Percentiles rank a stretch among this genome's conserved stretches.
Conservation (phyloP, 2,113 vertebrate genomes). For the Forbesichthys agassizii region DNA sequence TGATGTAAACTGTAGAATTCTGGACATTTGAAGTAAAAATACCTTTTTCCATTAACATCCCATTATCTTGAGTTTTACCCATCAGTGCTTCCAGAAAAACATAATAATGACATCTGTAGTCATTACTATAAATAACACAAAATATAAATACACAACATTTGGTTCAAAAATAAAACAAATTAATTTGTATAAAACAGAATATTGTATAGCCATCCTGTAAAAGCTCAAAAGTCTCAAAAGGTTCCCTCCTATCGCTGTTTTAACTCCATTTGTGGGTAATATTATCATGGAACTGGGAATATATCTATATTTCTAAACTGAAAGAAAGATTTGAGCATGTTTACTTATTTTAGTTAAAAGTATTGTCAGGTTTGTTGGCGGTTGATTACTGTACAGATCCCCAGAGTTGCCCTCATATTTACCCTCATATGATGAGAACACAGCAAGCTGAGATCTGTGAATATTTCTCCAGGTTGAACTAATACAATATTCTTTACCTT, state of each 20-base stretch:
- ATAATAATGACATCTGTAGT: conserved; percentile 67
- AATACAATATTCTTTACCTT: conserved; percentile 52
- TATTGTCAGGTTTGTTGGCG: background rate
- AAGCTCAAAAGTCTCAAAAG: conserved; percentile 64
- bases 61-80: conserved; percentile 49
- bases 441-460: conserved; percentile 62
- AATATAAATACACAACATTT: conserved; percentile 55
- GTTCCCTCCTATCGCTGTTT: conserved; percentile 72
- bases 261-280: conserved; percentile 39
- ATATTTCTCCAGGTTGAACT: conserved; percentile 46
- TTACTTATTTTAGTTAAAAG: background rate
- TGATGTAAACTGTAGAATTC: conserved; percentile 69
- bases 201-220: conserved; percentile 50
- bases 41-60: conserved; percentile 32
- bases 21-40: conserved; percentile 64
- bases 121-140: conserved; percentile 63
- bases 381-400: conserved; percentile 1
- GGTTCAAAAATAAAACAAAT: conserved; percentile 51
- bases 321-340: background rate
- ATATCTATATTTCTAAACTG: too few species aligned
- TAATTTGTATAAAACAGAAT: conserved; percentile 49
- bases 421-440: conserved; percentile 46
- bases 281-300: too few species aligned
- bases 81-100: conserved; percentile 66
- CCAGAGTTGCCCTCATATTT: background rate